Evolutionary conservation across 2,888 invertebrate species (phyloP).

Genomic region (Eilema sororculum): DNA sequence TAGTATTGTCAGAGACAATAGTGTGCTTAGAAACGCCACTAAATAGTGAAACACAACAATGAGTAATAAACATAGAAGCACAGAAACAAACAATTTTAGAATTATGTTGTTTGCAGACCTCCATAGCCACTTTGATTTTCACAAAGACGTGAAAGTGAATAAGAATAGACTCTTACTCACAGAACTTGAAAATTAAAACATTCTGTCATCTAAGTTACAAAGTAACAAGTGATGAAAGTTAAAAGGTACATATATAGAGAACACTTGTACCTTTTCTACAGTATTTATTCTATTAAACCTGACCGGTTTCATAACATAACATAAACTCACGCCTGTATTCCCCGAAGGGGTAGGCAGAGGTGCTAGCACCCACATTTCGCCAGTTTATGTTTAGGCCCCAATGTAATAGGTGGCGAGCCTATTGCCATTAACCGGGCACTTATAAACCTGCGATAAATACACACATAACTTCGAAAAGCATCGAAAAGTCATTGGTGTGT

Average conservation of each 20-base stretch:
- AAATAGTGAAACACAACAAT: slow-evolving; percentile 10
- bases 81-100: slow-evolving; percentile 3
- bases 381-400: no score
- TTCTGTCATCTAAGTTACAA: not conserved
- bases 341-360: no score
- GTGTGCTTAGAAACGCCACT: not conserved
- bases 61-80: slow-evolving; percentile 6
- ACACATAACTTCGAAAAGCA: no score
- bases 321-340: no score
- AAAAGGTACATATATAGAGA: not conserved
- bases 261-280: no score
- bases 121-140: not conserved
- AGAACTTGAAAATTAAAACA: not conserved
- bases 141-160: not conserved
- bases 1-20: not conserved
- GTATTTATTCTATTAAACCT: no score
- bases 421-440: no score
- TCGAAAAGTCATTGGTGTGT: no score
- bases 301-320: no score
- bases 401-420: no score
- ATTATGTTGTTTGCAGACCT: not conserved
- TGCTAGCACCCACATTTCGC: no score
- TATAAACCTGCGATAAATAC: no score
- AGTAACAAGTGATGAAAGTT: not conserved
- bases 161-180: not conserved